Conservation (phyloP, 1,140 invertebrate genomes). For the Monomorium pharaonis region DNA sequence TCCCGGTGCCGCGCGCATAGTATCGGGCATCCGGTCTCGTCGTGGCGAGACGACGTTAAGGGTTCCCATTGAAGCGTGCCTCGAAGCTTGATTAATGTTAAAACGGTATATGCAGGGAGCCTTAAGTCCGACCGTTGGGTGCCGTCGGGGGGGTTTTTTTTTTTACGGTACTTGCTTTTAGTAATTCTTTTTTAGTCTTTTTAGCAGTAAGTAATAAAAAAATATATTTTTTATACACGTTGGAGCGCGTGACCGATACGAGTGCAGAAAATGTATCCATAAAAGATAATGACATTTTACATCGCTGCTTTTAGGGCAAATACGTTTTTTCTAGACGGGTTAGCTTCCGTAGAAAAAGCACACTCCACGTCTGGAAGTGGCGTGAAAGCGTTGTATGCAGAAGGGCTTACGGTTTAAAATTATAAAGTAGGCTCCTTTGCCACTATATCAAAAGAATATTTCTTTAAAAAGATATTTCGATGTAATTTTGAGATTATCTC, state of each 20-base stretch:
- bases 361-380: slow-evolving; percentile 24
- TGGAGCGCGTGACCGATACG: slow-evolving; percentile 13
- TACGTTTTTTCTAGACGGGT: slow-evolving; percentile 50
- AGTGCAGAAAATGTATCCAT: slow-evolving; percentile 52
- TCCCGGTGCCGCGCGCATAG: not conserved
- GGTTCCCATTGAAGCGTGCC: slow-evolving; percentile 29
- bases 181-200: slow-evolving; percentile 9
- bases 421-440: slow-evolving; percentile 14
- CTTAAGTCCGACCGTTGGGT: not conserved
- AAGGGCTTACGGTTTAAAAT: slow-evolving; percentile 3
- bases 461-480: not conserved
- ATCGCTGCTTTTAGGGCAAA: slow-evolving; percentile 54
- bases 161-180: slow-evolving; percentile 4
- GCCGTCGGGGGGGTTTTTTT: not conserved
- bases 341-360: slow-evolving; percentile 32
- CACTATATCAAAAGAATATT: not conserved
- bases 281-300: slow-evolving; percentile 55
- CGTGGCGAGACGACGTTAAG: slow-evolving; percentile 14
- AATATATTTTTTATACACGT: slow-evolving; percentile 22
- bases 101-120: not conserved
- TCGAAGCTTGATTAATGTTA: slow-evolving; percentile 48
- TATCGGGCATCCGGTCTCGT: slow-evolving; percentile 43
- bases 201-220: slow-evolving; percentile 36
- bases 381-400: slow-evolving; percentile 42
- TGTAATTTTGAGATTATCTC: slow-evolving; percentile 10